These are phyloP conservation scores for Cynopterus brachyotis DNA, from an alignment of 2,113 vertebrate species.

Conservation along the genomic window DNA sequence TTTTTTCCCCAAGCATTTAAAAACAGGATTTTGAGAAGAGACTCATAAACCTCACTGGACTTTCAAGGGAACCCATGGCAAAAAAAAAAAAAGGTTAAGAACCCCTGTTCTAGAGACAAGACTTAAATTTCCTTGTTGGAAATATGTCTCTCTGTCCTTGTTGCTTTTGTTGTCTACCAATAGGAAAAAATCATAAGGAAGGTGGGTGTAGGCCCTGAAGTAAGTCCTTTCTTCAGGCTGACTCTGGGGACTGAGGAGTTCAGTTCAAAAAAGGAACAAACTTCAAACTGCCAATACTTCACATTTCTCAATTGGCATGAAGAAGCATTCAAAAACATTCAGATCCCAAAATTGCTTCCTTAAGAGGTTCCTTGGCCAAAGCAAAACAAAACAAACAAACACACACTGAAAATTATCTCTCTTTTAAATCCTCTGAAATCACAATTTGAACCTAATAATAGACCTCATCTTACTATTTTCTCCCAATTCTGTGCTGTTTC, in stretches of 20 bases:
- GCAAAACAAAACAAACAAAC: background rate
- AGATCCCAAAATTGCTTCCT: background rate
- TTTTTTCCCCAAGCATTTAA: background rate
- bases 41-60: background rate
- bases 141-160: background rate
- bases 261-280: background rate
- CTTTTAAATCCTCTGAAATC: background rate
- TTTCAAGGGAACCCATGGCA: background rate
- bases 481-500: background rate
- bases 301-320: constrained; percentile 8
- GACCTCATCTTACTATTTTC: background rate
- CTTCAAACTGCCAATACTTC: background rate
- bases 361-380: constrained; percentile 3
- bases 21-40: background rate
- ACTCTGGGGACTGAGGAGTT: background rate
- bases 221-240: background rate
- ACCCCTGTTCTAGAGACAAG: too few relatives aligned
- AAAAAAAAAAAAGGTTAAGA: background rate
- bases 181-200: background rate
- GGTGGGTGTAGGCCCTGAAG: background rate
- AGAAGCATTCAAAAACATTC: background rate
- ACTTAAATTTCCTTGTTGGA: background rate
- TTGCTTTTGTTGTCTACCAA: background rate
- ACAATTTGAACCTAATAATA: background rate
- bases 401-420: background rate